Evolutionary conservation across 2,888 invertebrate species (phyloP), one percentile per base, ranked within the genome.

Genomic region (Agonopterix alstromeriana): DNA sequence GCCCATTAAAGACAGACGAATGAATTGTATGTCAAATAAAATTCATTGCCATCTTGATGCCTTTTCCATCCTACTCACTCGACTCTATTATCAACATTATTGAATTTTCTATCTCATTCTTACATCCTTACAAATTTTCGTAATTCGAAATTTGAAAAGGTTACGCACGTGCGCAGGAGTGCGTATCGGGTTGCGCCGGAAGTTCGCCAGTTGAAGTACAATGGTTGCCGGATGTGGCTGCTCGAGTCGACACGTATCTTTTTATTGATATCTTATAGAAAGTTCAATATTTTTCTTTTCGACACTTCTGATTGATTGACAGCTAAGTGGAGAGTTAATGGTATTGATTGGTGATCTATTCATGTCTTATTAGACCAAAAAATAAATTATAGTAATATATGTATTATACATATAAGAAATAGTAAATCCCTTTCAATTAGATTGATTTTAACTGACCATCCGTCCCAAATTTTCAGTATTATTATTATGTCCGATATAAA

Each of bases 91-190:
- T 57, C 47, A 48, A 57, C 47, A 56, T 57, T 48, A 58, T 60
- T 62, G 53, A 50, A 52, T 58, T 58, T 55, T 48, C 58, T 53
- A 46, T 59, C 61, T 53, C 55, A 40, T 53, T 65, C 63, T 58
- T 55, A 53, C 53, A 61, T 67, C 70, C 73, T 77, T 77, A 75
- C 70, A 61, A 73, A 73, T 71, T 77, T 80, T 75, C 67, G 69
- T 75, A 72, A 74, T 73, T 77, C 61, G 65, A 77, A 73, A 73
- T 82, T 81, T 80, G 80, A 82, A 83, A 86, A 84, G 85, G 79
- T 77, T 70, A 78, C 87, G 88, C 88, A 87, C 88, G 88, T 88
- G 88, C 87, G 88, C 88, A 78, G 78, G 87, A 87, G 88, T 85
- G 79, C 73, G 80, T 85, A 86, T 88, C 87, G 86, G 78, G 87